Conservation (phyloP, 2,797 vertebrate species). For the Oryzias dopingdopingensis region DNA sequence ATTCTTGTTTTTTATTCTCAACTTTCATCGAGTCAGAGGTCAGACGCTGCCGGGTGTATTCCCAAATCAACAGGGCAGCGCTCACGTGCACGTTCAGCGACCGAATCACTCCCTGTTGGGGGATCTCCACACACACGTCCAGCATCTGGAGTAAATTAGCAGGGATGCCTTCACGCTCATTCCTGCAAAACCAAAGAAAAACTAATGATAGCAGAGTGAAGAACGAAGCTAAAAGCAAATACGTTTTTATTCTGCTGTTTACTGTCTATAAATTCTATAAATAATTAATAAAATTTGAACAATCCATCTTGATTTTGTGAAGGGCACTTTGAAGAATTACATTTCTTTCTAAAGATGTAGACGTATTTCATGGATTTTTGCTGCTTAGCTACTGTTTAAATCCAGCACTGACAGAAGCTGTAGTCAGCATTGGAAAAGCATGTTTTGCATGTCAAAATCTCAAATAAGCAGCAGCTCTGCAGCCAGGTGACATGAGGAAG, state of each 20-base stretch:
- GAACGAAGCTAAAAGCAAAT: neutral
- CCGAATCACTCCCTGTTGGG: conserved; percentile 90
- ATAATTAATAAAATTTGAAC: too few species aligned
- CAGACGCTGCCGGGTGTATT: conserved; percentile 89
- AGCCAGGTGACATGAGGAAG: conserved; percentile 18
- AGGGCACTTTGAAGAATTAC: too few species aligned
- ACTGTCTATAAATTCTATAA: too few species aligned
- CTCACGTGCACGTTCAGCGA: conserved; percentile 97
- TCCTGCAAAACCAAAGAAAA: conserved; percentile 64
- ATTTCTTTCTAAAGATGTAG: too few species aligned
- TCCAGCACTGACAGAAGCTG: too few species aligned
- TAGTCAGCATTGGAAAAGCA: too few species aligned
- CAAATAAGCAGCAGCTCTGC: neutral
- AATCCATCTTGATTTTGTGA: too few species aligned
- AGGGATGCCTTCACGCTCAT: conserved; percentile 94
- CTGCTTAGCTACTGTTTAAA: too few species aligned
- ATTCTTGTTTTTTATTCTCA: conserved; percentile 2
- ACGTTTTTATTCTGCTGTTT: too few species aligned
- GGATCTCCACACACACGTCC: conserved; percentile 96
- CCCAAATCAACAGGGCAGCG: conserved; percentile 95
- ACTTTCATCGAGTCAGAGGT: conserved; percentile 12
- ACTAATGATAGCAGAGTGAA: too few species aligned
- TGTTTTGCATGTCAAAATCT: too few species aligned
- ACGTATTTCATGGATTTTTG: too few species aligned
- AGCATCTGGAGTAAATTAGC: conserved; percentile 90